These are phyloP conservation scores for Bradypus variegatus DNA, from an alignment of 2,797 vertebrate genomes.

Conservation along the genomic window DNA sequence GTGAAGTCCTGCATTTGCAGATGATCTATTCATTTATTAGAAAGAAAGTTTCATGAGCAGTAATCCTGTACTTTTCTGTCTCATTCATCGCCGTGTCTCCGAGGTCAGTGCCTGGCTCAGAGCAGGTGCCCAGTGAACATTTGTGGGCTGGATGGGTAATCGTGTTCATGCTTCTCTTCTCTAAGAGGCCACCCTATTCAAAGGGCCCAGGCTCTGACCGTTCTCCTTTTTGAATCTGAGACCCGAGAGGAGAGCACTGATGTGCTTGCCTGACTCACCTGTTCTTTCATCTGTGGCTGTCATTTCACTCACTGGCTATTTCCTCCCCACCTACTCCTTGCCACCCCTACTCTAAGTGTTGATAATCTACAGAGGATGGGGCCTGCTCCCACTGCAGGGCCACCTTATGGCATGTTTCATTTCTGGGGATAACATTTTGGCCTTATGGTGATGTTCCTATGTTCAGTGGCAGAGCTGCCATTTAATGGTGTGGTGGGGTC, in stretches of 20 bases:
- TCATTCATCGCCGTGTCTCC: background rate
- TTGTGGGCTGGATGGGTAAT: background rate
- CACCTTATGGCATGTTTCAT: background rate
- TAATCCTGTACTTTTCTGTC: background rate
- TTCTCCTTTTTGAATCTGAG: background rate
- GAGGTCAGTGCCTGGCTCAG: background rate
- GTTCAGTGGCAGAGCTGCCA: background rate
- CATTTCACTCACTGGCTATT: background rate
- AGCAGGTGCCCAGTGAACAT: background rate
- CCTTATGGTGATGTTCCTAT: background rate
- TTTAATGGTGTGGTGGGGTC: background rate
- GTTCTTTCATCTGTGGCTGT: background rate
- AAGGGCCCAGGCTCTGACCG: background rate
- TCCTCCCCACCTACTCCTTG: background rate
- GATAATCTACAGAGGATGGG: too few relatives aligned
- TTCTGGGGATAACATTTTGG: background rate
- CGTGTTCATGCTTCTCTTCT: background rate
- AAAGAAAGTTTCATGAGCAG: background rate
- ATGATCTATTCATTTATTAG: background rate
- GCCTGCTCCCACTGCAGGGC: background rate
- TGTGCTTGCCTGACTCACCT: background rate
- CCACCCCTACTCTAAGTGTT: background rate
- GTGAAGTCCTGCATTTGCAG: background rate
- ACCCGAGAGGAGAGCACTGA: background rate
- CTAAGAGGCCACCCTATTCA: background rate